These are phyloP conservation scores for Phyto melanocephala DNA, from an alignment of 2,888 invertebrate species.

Conservation along the genomic window DNA sequence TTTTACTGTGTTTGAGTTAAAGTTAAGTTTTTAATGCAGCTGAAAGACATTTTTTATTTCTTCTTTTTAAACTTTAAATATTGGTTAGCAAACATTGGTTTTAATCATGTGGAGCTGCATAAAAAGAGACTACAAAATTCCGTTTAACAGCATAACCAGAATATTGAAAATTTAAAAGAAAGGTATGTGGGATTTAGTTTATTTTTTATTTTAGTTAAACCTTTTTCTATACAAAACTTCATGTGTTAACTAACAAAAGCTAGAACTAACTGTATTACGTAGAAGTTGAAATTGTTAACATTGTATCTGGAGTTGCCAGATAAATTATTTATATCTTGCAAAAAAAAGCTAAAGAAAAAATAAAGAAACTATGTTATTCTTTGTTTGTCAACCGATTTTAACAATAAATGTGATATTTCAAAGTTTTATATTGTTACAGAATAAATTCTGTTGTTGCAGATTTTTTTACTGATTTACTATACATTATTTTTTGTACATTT, in stretches of 20 bases:
- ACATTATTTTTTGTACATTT: no score
- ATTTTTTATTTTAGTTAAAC: not conserved
- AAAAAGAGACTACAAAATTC: constrained; percentile 7
- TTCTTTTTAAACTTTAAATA: constrained; percentile 6
- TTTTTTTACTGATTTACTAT: no score
- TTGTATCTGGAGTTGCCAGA: not conserved
- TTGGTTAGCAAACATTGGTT: constrained; percentile 7
- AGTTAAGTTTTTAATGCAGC: not conserved
- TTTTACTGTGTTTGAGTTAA: constrained; percentile 9
- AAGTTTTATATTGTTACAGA: no score
- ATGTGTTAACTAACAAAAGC: constrained; percentile 41
- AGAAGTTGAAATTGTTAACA: constrained; percentile 12
- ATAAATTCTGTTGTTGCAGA: no score
- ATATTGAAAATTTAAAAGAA: not conserved
- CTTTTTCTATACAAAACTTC: constrained; percentile 5
- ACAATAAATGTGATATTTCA: no score
- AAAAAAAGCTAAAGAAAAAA: no score
- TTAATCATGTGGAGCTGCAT: constrained; percentile 6
- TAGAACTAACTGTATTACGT: not conserved
- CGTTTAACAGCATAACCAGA: not conserved
- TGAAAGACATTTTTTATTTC: not conserved
- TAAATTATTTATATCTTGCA: not conserved
- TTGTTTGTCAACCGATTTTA: no score
- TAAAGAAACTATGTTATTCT: no score
- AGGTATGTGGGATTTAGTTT: not conserved